phyloP scores from a whole-genome alignment of 2,797 vertebrate species.

The Halcyon leucocephala region DNA sequence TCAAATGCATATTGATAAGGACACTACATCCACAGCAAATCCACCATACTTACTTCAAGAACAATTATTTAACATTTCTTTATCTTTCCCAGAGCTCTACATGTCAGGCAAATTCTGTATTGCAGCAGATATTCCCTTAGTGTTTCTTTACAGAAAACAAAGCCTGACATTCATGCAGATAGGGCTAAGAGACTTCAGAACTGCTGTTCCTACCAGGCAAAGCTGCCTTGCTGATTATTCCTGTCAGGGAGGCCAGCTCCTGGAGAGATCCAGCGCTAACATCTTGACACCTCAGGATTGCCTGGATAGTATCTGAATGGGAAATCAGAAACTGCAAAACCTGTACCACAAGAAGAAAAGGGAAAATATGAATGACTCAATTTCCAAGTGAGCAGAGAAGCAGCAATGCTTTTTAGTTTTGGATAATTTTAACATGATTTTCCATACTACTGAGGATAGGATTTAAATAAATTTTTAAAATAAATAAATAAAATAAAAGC shows the following conservation, averaged over 20 bases:
- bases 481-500: background rate
- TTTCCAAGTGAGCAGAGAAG: background rate
- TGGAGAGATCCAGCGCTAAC: slow-evolving; percentile 89
- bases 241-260: slow-evolving; percentile 92
- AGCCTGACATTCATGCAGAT: background rate
- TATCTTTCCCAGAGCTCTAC: background rate
- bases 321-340: slow-evolving; percentile 96
- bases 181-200: background rate
- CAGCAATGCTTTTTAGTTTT: background rate
- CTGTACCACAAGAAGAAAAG: slow-evolving; percentile 68
- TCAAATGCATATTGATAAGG: background rate
- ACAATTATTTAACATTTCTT: background rate
- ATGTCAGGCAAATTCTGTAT: background rate
- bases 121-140: background rate
- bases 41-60: background rate
- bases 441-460: background rate
- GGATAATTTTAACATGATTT: background rate
- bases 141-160: background rate
- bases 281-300: slow-evolving; percentile 91
- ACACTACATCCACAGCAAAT: background rate
- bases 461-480: background rate
- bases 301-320: slow-evolving; percentile 94
- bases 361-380: background rate
- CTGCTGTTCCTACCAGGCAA: slow-evolving; percentile 85
- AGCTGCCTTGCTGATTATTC: slow-evolving; percentile 97